phyloP scores from a whole-genome alignment of 2,888 invertebrate genomes.

The Hypsopygia costalis region DNA sequence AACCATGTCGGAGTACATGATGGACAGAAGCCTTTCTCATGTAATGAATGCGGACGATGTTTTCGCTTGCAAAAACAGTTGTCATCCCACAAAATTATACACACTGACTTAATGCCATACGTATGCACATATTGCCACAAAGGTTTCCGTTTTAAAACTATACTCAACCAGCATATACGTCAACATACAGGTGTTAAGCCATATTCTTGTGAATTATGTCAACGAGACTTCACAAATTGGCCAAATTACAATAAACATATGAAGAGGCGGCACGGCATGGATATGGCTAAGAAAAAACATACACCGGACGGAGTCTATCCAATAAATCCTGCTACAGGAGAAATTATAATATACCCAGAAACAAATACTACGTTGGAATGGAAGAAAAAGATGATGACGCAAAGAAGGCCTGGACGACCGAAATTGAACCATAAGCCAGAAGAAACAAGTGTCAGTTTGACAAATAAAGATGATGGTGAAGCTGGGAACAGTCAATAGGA shows the following conservation, averaged over 20 bases:
- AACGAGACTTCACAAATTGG: constrained; percentile 85
- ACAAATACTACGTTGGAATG: constrained; percentile 42
- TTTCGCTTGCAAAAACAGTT: constrained; percentile 54
- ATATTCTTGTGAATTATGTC: constrained; percentile 85
- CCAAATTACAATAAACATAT: constrained; percentile 90
- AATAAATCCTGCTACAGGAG: constrained; percentile 43
- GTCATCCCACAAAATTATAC: constrained; percentile 84
- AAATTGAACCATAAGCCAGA: constrained; percentile 7
- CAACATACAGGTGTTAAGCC: constrained; percentile 85
- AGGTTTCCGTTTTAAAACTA: constrained; percentile 84
- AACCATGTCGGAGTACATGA: constrained; percentile 45
- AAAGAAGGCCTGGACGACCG: constrained; percentile 26
- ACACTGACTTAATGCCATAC: constrained; percentile 86
- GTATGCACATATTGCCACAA: constrained; percentile 86
- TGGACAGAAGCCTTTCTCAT: constrained; percentile 41
- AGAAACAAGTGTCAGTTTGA: not conserved
- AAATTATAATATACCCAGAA: constrained; percentile 34
- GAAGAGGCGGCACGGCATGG: constrained; percentile 84
- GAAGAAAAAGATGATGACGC: constrained; percentile 41
- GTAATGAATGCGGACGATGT: constrained; percentile 44
- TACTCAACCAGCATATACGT: constrained; percentile 83
- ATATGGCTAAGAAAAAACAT: constrained; percentile 47
- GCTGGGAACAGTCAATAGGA: not conserved
- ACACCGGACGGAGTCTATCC: constrained; percentile 60
- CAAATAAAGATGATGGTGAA: not conserved